Base-by-base conservation (phyloP, 2,797 vertebrate species). In the Crenichthys baileyi region DNA sequence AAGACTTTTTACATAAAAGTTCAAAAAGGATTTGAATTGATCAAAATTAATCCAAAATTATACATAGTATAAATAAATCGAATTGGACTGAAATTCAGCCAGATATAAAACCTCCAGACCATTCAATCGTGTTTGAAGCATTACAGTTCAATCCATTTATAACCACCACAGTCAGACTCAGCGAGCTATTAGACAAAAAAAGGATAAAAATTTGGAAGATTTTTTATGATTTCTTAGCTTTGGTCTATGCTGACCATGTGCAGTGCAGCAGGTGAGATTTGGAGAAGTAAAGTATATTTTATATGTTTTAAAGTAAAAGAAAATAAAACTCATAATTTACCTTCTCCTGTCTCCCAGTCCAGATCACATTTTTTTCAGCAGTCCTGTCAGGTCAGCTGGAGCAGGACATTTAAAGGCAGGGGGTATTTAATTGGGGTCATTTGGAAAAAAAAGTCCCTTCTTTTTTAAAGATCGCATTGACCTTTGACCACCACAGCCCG, bases 401-500 rank as follows among this genome's bases (percentile, higher is more conserved):
- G n/a, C 18, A 77, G 58, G 70, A 75, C 29, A 75, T 63, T 31
- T 39, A 2, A 11, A 48, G 31, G 46, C 26, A 36, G 77, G 75
- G 12, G 72, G 73, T 77, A 50, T 84, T 85, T 86, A 85, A 92
- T 78, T 77, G 61, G 72, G 78, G 91, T 93, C 95, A 93, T 93
- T 89, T 91, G 91, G 91, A 91, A 91, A 94, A 93, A 90, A 91
- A 93, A 89, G 86, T 83, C 77, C 26, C 48, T 61, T 74, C 73
- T 88, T 83, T 87, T 85, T 87, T 72, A 88, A 79, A 85, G 82
- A 79, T 65, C 60, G 9, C 24, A 46, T 81, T 73, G 55, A 89
- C 93, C 94, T 88, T 74, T 92, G 93, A 93, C 93, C 93, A 51
- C 0, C 0, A n/a, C 5, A 29, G 79, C 87, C 81, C 5, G 8